Conservation (phyloP, 2,888 invertebrate species). For the Hydriomena furcata region DNA sequence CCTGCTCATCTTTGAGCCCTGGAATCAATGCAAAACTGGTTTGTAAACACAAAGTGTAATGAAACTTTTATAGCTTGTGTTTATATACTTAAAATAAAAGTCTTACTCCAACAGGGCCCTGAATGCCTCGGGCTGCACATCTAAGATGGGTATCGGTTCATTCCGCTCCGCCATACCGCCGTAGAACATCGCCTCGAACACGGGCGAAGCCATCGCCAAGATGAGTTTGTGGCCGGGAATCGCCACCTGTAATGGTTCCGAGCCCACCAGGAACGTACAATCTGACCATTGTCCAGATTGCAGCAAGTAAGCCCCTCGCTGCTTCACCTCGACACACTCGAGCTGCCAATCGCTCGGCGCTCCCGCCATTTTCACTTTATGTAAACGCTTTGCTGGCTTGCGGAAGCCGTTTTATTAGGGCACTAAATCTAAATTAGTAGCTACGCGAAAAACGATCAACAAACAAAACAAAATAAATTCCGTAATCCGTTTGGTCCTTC, state of each 20-base stretch:
- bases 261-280: constrained; percentile 91
- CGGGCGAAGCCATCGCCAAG: constrained; percentile 93
- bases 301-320: constrained; percentile 89
- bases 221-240: constrained; percentile 91
- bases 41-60: too few relatives aligned
- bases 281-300: constrained; percentile 93
- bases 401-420: background rate
- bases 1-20: too few relatives aligned
- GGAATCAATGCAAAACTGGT: too few relatives aligned
- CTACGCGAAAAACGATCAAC: too few relatives aligned
- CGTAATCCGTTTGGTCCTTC: too few relatives aligned
- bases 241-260: constrained; percentile 89
- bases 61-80: too few relatives aligned
- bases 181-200: constrained; percentile 95
- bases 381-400: too few relatives aligned
- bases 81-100: background rate
- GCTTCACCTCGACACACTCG: constrained; percentile 87
- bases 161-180: constrained; percentile 92
- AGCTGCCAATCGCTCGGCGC: constrained; percentile 90
- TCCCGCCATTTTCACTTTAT: constrained; percentile 72
- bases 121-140: constrained; percentile 94
- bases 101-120: constrained; percentile 90
- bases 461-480: too few relatives aligned
- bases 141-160: constrained; percentile 90
- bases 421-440: background rate